These are phyloP conservation scores for Lordiphosa mommai DNA, from an alignment of 1,140 invertebrate species.

Conservation along the genomic window DNA sequence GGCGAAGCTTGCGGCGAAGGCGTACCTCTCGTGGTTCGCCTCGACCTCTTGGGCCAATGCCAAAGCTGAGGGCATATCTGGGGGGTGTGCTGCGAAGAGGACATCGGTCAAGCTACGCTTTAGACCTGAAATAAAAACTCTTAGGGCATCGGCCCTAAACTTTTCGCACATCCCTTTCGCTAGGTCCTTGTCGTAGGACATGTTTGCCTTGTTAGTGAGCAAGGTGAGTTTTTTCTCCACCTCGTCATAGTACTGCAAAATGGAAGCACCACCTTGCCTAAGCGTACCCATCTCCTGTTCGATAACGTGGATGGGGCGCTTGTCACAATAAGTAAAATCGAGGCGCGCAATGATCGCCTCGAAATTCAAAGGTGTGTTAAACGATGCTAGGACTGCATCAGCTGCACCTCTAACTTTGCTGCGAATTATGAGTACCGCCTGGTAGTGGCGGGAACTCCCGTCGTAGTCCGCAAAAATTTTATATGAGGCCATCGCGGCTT, in stretches of 20 bases:
- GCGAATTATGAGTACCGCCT: not conserved
- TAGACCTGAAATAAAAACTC: constrained; percentile 21
- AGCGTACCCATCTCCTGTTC: constrained; percentile 29
- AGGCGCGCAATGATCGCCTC: not conserved
- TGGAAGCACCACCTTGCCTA: constrained; percentile 13
- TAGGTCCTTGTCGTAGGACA: constrained; percentile 6
- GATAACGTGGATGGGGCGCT: constrained; percentile 24
- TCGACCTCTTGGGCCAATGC: constrained; percentile 19
- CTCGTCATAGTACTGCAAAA: constrained; percentile 27
- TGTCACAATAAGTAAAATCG: constrained; percentile 37
- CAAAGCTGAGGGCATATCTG: constrained; percentile 20
- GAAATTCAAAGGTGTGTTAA: not conserved
- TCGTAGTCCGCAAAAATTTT: not conserved
- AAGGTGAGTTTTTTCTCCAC: constrained; percentile 29
- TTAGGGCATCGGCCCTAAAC: constrained; percentile 10
- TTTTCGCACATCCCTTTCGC: constrained; percentile 18
- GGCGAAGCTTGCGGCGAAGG: not conserved
- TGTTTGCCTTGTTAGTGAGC: constrained; percentile 28
- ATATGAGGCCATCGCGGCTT: constrained; percentile 4
- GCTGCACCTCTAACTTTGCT: not conserved
- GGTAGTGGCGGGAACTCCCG: not conserved
- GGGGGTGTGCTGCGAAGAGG: constrained; percentile 15
- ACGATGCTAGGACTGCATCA: constrained; percentile 1
- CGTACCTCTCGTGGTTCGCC: constrained; percentile 10
- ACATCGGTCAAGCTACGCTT: constrained; percentile 11